These are phyloP conservation scores for Eucidaris tribuloides DNA, from an alignment of 35 echinoderm and acorn worm genomes.

Conservation along the genomic window DNA sequence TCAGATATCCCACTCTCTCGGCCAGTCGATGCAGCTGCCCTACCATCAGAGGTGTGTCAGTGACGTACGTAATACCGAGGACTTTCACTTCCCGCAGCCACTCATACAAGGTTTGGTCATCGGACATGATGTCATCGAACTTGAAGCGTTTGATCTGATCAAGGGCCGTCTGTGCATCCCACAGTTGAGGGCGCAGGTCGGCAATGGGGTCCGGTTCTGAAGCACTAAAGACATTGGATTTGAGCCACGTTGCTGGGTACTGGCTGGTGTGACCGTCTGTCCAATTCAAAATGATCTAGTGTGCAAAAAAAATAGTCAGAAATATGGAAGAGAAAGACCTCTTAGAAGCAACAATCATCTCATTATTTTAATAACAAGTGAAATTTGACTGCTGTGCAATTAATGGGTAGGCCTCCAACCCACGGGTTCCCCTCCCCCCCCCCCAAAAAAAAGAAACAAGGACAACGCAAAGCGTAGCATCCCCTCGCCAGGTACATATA, in stretches of 20 bases:
- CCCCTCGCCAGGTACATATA: no score
- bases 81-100: constrained; percentile 46
- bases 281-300: constrained; percentile 25
- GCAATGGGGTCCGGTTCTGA: not conserved
- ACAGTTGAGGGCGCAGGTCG: constrained; percentile 2
- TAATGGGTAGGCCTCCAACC: no score
- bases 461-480: no score
- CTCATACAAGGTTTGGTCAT: constrained; percentile 45
- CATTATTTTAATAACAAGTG: no score
- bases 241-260: constrained; percentile 13
- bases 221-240: not conserved
- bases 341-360: no score
- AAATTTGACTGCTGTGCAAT: no score
- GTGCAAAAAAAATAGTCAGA: no score
- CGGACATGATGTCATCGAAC: constrained; percentile 36
- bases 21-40: constrained; percentile 35
- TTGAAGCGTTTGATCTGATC: constrained; percentile 25
- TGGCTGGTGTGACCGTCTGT: constrained; percentile 23
- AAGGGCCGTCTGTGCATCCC: constrained; percentile 23
- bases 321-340: no score
- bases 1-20: constrained; percentile 39
- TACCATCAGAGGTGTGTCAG: constrained; percentile 29
- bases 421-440: no score
- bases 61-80: constrained; percentile 43
- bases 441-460: no score